A percentile compares a stretch with the other conserved stretches of the same genome.
Conservation (phyloP, 2,797 vertebrate species). For the Kryptopterus vitreolus region DNA sequence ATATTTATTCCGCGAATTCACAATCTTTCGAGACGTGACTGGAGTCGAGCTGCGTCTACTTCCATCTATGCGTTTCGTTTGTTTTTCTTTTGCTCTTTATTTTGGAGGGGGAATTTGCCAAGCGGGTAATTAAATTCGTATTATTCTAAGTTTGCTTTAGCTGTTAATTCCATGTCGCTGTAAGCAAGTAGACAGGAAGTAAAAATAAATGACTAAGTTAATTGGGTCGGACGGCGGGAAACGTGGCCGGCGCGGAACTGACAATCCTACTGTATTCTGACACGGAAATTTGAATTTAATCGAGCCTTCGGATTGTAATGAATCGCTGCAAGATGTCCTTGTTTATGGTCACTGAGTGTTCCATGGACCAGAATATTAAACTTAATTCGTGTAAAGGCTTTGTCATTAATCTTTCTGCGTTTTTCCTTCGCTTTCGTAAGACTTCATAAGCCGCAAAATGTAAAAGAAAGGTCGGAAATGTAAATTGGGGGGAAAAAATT, state of each 20-base stretch:
- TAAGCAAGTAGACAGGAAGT: slow-evolving; percentile 52
- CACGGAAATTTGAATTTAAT: slow-evolving; percentile 48
- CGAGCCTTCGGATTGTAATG: slow-evolving; percentile 49
- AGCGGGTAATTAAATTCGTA: slow-evolving; percentile 53
- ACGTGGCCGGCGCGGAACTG: slow-evolving; percentile 28
- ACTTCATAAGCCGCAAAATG: background rate
- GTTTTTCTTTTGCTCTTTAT: slow-evolving; percentile 31
- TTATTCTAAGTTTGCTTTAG: slow-evolving; percentile 51
- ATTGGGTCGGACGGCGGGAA: slow-evolving; percentile 46
- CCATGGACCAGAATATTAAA: slow-evolving; percentile 45
- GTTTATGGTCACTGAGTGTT: slow-evolving; percentile 44
- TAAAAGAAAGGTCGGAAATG: background rate
- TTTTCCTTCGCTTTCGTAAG: background rate
- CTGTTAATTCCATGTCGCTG: slow-evolving; percentile 51
- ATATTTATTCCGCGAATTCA: background rate
- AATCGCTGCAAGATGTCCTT: slow-evolving; percentile 45
- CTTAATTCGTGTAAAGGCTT: slow-evolving; percentile 34
- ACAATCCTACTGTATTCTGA: slow-evolving; percentile 37
- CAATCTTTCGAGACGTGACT: slow-evolving; percentile 23
- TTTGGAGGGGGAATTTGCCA: slow-evolving; percentile 42
- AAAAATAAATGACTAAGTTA: slow-evolving; percentile 53
- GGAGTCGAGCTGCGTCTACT: slow-evolving; percentile 35
- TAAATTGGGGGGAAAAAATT: background rate
- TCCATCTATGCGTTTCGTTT: slow-evolving; percentile 34
- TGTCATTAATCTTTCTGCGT: slow-evolving; percentile 28